phyloP scores from a whole-genome alignment of 2,113 vertebrate genomes.

The Hemibagrus wyckioides region DNA sequence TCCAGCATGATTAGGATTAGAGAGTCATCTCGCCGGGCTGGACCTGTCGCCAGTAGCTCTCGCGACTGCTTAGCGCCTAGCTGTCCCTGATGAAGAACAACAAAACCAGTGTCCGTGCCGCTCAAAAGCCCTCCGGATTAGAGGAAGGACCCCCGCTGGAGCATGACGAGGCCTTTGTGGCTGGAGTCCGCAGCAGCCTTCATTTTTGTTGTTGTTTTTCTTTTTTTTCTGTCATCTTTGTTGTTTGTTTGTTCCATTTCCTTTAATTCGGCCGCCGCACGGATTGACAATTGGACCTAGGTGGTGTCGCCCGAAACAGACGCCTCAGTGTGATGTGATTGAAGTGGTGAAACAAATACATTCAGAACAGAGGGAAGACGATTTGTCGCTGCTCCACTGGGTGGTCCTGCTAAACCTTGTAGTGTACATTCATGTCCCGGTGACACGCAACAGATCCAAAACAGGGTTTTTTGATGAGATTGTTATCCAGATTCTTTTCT shows the following conservation, averaged over 20 bases:
- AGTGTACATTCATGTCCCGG: background rate
- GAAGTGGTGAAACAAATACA: slow-evolving; percentile 26
- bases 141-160: slow-evolving; percentile 70
- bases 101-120: slow-evolving; percentile 65
- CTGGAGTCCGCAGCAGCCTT: slow-evolving; percentile 65
- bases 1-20: slow-evolving; percentile 76
- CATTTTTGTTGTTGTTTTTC: slow-evolving; percentile 25
- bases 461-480: background rate
- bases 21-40: slow-evolving; percentile 72
- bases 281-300: slow-evolving; percentile 22
- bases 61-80: slow-evolving; percentile 74
- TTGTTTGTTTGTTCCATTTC: slow-evolving; percentile 26
- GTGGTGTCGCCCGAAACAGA: slow-evolving; percentile 16
- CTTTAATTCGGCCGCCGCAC: slow-evolving; percentile 26
- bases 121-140: slow-evolving; percentile 75
- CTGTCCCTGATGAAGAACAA: slow-evolving; percentile 59
- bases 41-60: slow-evolving; percentile 83
- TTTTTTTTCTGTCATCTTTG: slow-evolving; percentile 44
- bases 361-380: slow-evolving; percentile 22
- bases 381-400: background rate
- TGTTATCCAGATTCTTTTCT: background rate
- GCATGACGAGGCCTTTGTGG: slow-evolving; percentile 76
- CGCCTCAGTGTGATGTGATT: background rate
- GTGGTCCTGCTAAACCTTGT: background rate
- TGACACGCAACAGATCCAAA: background rate